Percentiles rank a stretch among this genome's conserved stretches.
phyloP scores from a whole-genome alignment of 2,888 invertebrate species.

The Drosophila falleni region DNA sequence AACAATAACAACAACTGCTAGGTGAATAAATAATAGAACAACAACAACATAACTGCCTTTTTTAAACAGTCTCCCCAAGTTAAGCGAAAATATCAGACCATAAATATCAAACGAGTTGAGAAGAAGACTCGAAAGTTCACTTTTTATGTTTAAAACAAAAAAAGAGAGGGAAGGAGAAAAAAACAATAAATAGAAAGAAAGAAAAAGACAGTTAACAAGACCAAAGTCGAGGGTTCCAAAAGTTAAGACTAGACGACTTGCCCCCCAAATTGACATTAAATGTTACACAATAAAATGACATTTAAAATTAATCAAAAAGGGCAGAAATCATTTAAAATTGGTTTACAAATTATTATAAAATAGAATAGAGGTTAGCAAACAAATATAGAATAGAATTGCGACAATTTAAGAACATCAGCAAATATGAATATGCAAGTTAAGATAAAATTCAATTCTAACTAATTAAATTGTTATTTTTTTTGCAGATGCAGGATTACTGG shows the following conservation, averaged over 20 bases:
- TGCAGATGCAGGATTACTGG: slow-evolving; percentile 87
- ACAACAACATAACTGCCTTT: slow-evolving; percentile 39
- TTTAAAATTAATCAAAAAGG: slow-evolving; percentile 18
- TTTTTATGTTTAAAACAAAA: slow-evolving; percentile 49
- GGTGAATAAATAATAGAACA: slow-evolving; percentile 69
- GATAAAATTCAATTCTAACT: not conserved
- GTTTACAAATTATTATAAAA: not conserved
- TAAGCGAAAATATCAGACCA: slow-evolving; percentile 61
- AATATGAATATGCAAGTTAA: not conserved
- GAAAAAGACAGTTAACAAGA: slow-evolving; percentile 21
- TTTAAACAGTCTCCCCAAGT: slow-evolving; percentile 24
- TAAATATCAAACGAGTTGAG: slow-evolving; percentile 75
- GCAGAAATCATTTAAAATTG: slow-evolving; percentile 5
- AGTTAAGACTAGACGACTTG: not conserved
- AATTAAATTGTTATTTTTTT: not conserved
- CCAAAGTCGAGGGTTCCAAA: not conserved
- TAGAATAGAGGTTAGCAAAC: not conserved
- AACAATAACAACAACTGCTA: slow-evolving; percentile 59
- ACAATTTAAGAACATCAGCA: no score
- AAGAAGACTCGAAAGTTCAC: slow-evolving; percentile 76
- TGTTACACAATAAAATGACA: slow-evolving; percentile 21
- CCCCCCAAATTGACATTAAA: not conserved
- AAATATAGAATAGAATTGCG: no score
- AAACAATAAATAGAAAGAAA: slow-evolving; percentile 28
- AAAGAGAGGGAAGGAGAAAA: slow-evolving; percentile 8